Base-by-base conservation (phyloP, 2,113 vertebrate species). In the Nyctereutes procyonoides region DNA sequence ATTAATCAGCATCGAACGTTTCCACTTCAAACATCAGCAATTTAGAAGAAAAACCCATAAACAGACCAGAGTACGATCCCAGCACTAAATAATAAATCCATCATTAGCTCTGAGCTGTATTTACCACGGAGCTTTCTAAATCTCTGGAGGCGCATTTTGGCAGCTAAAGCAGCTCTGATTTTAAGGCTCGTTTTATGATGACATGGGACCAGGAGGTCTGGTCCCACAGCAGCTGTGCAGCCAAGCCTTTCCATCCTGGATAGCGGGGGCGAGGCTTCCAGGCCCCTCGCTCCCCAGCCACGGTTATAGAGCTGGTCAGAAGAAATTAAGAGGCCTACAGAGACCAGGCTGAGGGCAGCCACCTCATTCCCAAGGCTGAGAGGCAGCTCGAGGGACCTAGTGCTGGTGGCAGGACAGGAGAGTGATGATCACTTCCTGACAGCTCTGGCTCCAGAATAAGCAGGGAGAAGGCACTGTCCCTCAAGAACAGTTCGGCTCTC, bases 351-450 rank as follows among this genome's bases (percentile, higher is more conserved):
- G 19, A 69, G 63, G 35, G 17, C 71, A 26, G 38, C 26, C 8
- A 51, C 20, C 5, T 19, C 35, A 74, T 8, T 53, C 26, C 71
- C 13, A 0, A 73, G 62, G 26, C 28, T 43, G 3, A 53, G 20
- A 38, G 51, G 1, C 14, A 63, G 63, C 28, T 48, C 51, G 24
- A 65, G 43, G 24, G 28, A 15, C 60, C 43, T 20, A 30, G 53
- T 12, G n/a, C 43, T 28, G 11, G n/a, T 35, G 14, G 7, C 51
- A 62, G 74, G 43, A 38, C 0, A 53, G 20, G 22, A 24, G 0
- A 5, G 3, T 0, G 2, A 17, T 11, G 19, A 22, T 8, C 3
- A 0, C 11, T 32, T 30, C 51, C 67, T 73, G 17, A 48, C 0
- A 30, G 76, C 55, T 71, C 83, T 22, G 24, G 24, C 13, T 65